Conservation (phyloP, 2,113 vertebrate species). For the Tilapia sparmanii region DNA sequence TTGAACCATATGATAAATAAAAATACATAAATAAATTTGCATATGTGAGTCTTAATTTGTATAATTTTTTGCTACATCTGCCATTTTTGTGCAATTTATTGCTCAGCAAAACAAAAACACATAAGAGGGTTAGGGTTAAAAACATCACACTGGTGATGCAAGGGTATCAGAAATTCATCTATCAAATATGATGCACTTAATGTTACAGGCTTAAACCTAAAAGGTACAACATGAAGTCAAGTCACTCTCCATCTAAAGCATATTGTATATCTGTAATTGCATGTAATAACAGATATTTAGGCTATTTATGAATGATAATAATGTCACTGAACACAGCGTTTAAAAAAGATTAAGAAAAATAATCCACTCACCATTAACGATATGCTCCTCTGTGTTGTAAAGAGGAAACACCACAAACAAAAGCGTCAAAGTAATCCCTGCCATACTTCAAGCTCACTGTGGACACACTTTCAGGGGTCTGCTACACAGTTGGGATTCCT, state of each 20-base stretch:
- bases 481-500: conserved; percentile 26
- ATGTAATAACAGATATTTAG: background rate
- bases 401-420: conserved; percentile 48
- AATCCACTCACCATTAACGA: conserved; percentile 63
- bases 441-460: conserved; percentile 43
- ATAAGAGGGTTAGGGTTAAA: background rate
- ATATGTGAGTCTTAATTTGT: background rate
- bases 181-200: background rate
- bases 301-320: background rate
- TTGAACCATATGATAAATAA: background rate
- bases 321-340: background rate
- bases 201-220: background rate
- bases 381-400: conserved; percentile 58
- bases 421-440: conserved; percentile 52
- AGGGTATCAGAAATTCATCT: background rate
- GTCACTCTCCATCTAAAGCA: background rate
- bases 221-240: background rate
- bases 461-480: conserved; percentile 10
- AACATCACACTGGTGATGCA: background rate
- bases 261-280: background rate
- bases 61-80: background rate
- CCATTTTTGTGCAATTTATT: background rate
- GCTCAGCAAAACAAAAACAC: background rate
- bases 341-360: background rate
- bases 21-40: background rate